These are phyloP conservation scores for Diadema setosum DNA, from an alignment of 35 echinoderm and acorn worm genomes.

Conservation along the genomic window DNA sequence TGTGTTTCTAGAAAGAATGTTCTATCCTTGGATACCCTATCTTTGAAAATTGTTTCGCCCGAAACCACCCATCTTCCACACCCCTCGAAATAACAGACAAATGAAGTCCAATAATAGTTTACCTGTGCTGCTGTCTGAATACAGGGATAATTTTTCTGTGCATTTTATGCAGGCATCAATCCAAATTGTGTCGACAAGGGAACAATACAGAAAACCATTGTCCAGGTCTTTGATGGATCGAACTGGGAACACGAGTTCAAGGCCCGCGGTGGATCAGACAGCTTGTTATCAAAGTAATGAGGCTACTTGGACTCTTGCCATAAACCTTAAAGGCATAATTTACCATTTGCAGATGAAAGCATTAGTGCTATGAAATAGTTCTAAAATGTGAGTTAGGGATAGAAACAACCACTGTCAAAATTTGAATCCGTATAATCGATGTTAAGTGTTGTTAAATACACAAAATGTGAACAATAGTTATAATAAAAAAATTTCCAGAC, in stretches of 20 bases:
- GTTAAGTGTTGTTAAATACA: too few relatives aligned
- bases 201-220: slow-evolving; percentile 49
- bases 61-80: neutral
- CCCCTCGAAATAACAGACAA: neutral
- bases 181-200: slow-evolving; percentile 71
- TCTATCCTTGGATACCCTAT: neutral
- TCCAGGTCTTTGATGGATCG: slow-evolving; percentile 64
- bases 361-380: too few relatives aligned
- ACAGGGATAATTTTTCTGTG: neutral
- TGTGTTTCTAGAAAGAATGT: neutral
- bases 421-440: too few relatives aligned
- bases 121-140: neutral
- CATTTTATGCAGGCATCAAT: slow-evolving; percentile 45
- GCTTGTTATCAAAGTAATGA: neutral
- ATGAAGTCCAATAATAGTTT: neutral
- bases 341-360: too few relatives aligned
- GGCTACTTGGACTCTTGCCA: too few relatives aligned
- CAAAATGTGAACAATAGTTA: too few relatives aligned
- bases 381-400: too few relatives aligned
- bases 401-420: too few relatives aligned
- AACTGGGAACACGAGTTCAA: slow-evolving; percentile 61
- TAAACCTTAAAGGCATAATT: too few relatives aligned
- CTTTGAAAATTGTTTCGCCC: neutral
- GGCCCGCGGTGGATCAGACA: neutral
- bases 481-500: too few relatives aligned